These are phyloP conservation scores for Leptopilina syphax DNA, from an alignment of 2,888 invertebrate species.

Conservation along the genomic window DNA sequence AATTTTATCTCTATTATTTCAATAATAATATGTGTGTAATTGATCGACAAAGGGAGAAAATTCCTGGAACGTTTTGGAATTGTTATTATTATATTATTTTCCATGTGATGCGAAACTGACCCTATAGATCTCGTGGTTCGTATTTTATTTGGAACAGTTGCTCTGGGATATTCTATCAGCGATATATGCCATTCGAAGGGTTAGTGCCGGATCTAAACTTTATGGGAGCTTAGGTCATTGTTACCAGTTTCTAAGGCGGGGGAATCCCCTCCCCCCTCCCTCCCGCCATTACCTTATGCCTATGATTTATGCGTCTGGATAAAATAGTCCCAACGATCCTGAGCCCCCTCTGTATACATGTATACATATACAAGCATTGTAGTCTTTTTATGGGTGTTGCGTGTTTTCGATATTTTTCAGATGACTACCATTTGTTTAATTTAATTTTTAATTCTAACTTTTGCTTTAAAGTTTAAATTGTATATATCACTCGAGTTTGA, in stretches of 20 bases:
- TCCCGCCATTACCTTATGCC: neutral
- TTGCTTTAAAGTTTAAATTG: neutral
- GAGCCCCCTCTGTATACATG: slow-evolving; percentile 22
- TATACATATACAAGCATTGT: slow-evolving; percentile 25
- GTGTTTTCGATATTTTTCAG: slow-evolving; percentile 8
- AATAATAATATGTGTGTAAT: neutral
- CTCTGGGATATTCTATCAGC: slow-evolving; percentile 34
- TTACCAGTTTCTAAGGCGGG: slow-evolving; percentile 35
- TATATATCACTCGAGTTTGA: neutral
- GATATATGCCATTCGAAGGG: slow-evolving; percentile 35
- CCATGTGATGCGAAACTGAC: slow-evolving; percentile 26
- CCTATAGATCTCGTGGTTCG: neutral
- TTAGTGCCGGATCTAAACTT: slow-evolving; percentile 39
- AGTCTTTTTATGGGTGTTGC: slow-evolving; percentile 24
- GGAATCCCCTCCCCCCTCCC: slow-evolving; percentile 11
- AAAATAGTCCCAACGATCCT: slow-evolving; percentile 40
- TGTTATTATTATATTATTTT: slow-evolving; percentile 17
- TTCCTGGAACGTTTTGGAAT: slow-evolving; percentile 21
- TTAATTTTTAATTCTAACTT: slow-evolving; percentile 30
- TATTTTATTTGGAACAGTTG: slow-evolving; percentile 39
- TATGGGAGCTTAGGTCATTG: slow-evolving; percentile 40
- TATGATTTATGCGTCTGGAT: slow-evolving; percentile 38
- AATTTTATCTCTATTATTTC: slow-evolving; percentile 8
- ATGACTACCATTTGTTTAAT: slow-evolving; percentile 31
- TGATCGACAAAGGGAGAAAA: slow-evolving; percentile 14